phyloP scores from a whole-genome alignment of 2,797 vertebrate genomes.

The Gastrophryne carolinensis region DNA sequence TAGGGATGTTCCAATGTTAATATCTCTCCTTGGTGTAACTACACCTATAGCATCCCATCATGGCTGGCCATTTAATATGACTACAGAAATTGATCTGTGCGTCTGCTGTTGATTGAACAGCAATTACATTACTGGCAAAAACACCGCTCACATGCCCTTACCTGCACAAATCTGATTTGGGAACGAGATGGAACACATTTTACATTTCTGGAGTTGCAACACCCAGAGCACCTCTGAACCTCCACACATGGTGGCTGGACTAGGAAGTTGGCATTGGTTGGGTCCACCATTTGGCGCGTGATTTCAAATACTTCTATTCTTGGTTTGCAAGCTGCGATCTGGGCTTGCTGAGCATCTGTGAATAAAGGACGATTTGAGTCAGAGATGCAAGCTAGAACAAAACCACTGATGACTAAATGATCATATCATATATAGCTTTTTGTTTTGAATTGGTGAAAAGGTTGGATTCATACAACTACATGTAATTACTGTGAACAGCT shows the following conservation, averaged over 20 bases:
- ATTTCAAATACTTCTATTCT: slow-evolving; percentile 89
- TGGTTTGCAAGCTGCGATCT: slow-evolving; percentile 84
- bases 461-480: neutral
- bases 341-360: slow-evolving; percentile 74
- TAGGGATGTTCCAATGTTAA: too few relatives aligned
- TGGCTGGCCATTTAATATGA: too few relatives aligned
- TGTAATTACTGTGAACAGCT: neutral
- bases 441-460: too few relatives aligned
- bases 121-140: too few relatives aligned
- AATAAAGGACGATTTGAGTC: neutral
- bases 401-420: too few relatives aligned
- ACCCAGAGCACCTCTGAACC: slow-evolving; percentile 93
- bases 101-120: too few relatives aligned
- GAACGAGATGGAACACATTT: slow-evolving; percentile 78
- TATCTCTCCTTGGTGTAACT: too few relatives aligned
- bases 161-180: slow-evolving; percentile 81
- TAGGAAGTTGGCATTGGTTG: slow-evolving; percentile 86
- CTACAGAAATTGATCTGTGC: too few relatives aligned
- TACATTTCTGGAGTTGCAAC: slow-evolving; percentile 79
- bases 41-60: too few relatives aligned
- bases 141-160: too few relatives aligned
- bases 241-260: slow-evolving; percentile 91
- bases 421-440: too few relatives aligned
- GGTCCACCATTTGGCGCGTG: slow-evolving; percentile 84
- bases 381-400: too few relatives aligned